These are phyloP conservation scores for Dolomedes plantarius DNA, from an alignment of 2,888 invertebrate genomes.

Conservation along the genomic window DNA sequence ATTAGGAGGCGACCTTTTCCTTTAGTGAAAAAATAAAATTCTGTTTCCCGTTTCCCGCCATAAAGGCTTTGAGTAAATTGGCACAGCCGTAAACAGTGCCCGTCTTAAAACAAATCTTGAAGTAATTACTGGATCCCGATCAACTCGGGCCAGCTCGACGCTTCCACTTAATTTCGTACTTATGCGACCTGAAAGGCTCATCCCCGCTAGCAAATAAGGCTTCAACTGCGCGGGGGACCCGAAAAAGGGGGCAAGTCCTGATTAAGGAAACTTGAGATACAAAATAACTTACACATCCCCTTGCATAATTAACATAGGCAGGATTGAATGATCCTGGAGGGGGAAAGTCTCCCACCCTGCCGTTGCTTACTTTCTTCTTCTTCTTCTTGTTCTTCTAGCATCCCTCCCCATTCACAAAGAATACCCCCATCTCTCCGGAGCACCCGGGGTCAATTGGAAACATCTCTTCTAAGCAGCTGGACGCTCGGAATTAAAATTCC, in stretches of 20 bases:
- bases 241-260: constrained; percentile 46
- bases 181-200: constrained; percentile 67
- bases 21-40: constrained; percentile 45
- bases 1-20: constrained; percentile 40
- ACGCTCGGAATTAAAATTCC: constrained; percentile 71
- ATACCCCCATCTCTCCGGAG: constrained; percentile 42
- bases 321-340: constrained; percentile 66
- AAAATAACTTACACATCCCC: constrained; percentile 70
- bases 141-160: constrained; percentile 50
- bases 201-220: constrained; percentile 69
- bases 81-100: constrained; percentile 68
- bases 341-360: constrained; percentile 10
- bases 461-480: constrained; percentile 65
- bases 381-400: constrained; percentile 33
- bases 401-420: constrained; percentile 45
- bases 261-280: constrained; percentile 65
- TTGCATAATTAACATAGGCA: constrained; percentile 71
- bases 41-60: constrained; percentile 29
- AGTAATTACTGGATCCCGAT: constrained; percentile 69
- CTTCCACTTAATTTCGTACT: constrained; percentile 71
- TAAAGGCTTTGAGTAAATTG: constrained; percentile 51
- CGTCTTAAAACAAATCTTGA: constrained; percentile 71
- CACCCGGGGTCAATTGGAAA: constrained; percentile 71
- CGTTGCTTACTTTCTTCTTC: constrained; percentile 33
- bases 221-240: constrained; percentile 32